A percentile compares a stretch with the other conserved stretches of the same genome.
These are phyloP conservation scores for Alcis repandata DNA, from an alignment of 2,888 invertebrate species.

Conservation along the genomic window DNA sequence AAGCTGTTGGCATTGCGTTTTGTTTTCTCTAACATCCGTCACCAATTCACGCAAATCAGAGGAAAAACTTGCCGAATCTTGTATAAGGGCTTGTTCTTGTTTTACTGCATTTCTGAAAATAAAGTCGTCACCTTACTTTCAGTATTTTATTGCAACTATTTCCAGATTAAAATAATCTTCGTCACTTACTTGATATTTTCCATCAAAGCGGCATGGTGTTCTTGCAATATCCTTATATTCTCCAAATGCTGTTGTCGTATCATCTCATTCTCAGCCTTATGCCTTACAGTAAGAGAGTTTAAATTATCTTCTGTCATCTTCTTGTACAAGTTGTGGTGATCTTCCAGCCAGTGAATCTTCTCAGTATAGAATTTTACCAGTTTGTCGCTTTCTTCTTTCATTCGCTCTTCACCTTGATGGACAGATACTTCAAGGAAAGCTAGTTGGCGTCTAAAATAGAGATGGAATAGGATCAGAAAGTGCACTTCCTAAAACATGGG, in stretches of 20 bases:
- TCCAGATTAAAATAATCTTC: no score
- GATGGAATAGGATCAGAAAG: background rate
- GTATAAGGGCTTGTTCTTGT: conserved; percentile 81
- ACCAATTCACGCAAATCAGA: conserved; percentile 81
- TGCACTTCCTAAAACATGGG: no score
- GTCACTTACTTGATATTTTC: conserved; percentile 84
- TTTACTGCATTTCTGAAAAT: conserved; percentile 82
- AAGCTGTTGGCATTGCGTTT: conserved; percentile 75
- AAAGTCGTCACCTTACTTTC: conserved; percentile 10
- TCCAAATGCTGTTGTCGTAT: conserved; percentile 80
- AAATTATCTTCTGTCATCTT: conserved; percentile 84
- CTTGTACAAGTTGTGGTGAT: conserved; percentile 81
- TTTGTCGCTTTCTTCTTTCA: conserved; percentile 87
- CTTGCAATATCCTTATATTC: conserved; percentile 74
- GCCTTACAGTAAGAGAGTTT: conserved; percentile 76
- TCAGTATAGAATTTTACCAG: conserved; percentile 80
- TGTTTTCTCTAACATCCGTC: conserved; percentile 79
- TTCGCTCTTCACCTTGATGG: conserved; percentile 85
- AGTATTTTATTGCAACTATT: background rate
- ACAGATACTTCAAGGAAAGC: conserved; percentile 85
- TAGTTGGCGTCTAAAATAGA: conserved; percentile 84
- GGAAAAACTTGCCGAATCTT: conserved; percentile 81
- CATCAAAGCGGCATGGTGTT: conserved; percentile 84
- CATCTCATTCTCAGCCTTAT: conserved; percentile 75
- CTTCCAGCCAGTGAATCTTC: conserved; percentile 83